phyloP scores from a whole-genome alignment of 2,888 invertebrate species.

The Ophioninae sp. region DNA sequence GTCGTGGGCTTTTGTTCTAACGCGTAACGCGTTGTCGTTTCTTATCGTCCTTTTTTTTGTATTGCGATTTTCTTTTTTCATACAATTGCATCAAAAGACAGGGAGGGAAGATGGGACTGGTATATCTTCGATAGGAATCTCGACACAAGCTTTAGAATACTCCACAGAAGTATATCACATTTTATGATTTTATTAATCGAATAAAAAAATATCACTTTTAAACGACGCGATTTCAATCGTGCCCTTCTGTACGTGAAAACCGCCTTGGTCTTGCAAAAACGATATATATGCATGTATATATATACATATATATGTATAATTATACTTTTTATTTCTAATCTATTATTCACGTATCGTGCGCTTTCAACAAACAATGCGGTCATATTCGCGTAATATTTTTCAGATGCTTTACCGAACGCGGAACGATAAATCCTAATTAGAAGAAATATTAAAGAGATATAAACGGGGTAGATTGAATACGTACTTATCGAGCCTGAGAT shows the following conservation, averaged over 20 bases:
- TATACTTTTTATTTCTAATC: not conserved
- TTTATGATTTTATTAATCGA: constrained; percentile 61
- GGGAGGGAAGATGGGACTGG: constrained; percentile 33
- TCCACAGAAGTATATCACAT: constrained; percentile 65
- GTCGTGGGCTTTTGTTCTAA: constrained; percentile 44
- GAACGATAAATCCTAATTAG: constrained; percentile 37
- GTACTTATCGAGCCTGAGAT: constrained; percentile 65
- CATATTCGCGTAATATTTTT: constrained; percentile 43
- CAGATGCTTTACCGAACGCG: constrained; percentile 37
- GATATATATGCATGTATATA: constrained; percentile 6
- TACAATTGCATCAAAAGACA: constrained; percentile 37
- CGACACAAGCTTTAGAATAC: constrained; percentile 61
- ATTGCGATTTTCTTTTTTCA: constrained; percentile 17
- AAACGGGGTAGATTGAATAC: constrained; percentile 15
- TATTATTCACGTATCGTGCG: constrained; percentile 13
- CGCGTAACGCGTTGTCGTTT: constrained; percentile 41
- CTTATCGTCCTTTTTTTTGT: constrained; percentile 24
- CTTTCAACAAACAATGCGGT: constrained; percentile 14
- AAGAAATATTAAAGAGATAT: constrained; percentile 23
- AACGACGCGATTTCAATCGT: constrained; percentile 41
- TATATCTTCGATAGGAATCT: constrained; percentile 54
- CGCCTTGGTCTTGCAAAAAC: constrained; percentile 13
- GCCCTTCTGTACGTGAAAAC: constrained; percentile 36
- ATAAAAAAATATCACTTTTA: constrained; percentile 63
- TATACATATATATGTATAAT: not conserved